phyloP scores from a whole-genome alignment of 2,888 invertebrate genomes.

The Drosophila antonietae region DNA sequence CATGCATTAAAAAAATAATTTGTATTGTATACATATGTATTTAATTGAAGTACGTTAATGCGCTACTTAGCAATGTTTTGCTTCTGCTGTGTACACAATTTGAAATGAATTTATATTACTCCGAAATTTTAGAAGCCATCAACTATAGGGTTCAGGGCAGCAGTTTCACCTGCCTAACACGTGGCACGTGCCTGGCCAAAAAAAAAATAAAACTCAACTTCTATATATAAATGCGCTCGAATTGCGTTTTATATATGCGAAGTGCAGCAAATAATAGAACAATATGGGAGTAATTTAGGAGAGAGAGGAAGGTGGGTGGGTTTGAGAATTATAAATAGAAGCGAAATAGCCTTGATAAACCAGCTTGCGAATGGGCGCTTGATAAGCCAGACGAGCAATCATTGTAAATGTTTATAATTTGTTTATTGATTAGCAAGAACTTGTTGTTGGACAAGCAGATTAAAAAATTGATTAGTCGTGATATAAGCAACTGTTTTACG shows the following conservation, averaged over 20 bases:
- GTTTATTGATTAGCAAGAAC: constrained; percentile 63
- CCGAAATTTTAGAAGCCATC: constrained; percentile 14
- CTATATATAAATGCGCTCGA: constrained; percentile 1
- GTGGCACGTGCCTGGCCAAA: constrained; percentile 62
- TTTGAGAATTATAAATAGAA: constrained; percentile 57
- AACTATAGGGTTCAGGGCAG: constrained; percentile 31
- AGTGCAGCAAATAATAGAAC: constrained; percentile 17
- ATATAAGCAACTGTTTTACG: constrained; percentile 43
- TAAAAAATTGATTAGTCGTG: constrained; percentile 49
- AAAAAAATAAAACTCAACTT: neutral
- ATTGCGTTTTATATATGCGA: constrained; percentile 20
- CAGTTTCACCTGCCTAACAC: constrained; percentile 36
- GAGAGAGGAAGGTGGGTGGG: neutral
- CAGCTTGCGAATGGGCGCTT: constrained; percentile 31
- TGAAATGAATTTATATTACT: constrained; percentile 18
- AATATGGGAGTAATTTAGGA: constrained; percentile 4
- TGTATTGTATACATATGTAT: neutral
- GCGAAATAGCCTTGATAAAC: constrained; percentile 66
- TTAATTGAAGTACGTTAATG: neutral
- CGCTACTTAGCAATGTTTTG: neutral
- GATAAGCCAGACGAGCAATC: constrained; percentile 57
- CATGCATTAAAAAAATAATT: neutral
- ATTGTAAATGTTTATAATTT: constrained; percentile 74
- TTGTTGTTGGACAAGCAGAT: constrained; percentile 45
- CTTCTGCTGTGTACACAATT: neutral